These are phyloP conservation scores for Scaptomyza flava DNA, from an alignment of 2,888 invertebrate species.

Conservation along the genomic window DNA sequence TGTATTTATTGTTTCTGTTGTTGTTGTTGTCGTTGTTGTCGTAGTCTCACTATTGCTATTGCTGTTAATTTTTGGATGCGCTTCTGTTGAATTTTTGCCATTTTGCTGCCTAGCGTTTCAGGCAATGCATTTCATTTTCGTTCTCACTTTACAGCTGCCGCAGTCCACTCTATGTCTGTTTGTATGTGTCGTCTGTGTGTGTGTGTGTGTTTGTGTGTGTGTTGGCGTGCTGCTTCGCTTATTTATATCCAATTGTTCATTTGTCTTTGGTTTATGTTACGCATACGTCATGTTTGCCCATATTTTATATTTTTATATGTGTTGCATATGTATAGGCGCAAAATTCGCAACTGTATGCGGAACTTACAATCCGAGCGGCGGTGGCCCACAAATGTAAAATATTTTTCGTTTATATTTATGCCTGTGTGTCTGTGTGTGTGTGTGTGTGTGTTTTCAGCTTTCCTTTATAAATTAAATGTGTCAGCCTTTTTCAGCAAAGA, in stretches of 20 bases:
- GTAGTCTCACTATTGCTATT: conserved; percentile 41
- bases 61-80: conserved; percentile 71
- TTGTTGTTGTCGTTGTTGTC: conserved; percentile 10
- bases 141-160: conserved; percentile 34
- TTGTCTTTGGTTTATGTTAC: conserved; percentile 80
- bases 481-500: conserved; percentile 36
- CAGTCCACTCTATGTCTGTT: conserved; percentile 28
- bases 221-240: conserved; percentile 60
- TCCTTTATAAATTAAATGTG: conserved; percentile 66
- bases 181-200: conserved; percentile 22
- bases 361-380: conserved; percentile 54
- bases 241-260: conserved; percentile 80
- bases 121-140: conserved; percentile 58
- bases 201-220: conserved; percentile 19
- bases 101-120: conserved; percentile 43
- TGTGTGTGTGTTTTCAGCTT: conserved; percentile 53
- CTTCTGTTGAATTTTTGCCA: conserved; percentile 70
- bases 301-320: conserved; percentile 70
- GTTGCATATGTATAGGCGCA: conserved; percentile 16
- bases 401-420: conserved; percentile 72
- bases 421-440: not conserved
- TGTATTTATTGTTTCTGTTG: conserved; percentile 10
- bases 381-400: conserved; percentile 70
- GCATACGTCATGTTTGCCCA: conserved; percentile 80
- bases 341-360: conserved; percentile 8